Evolutionary conservation across 2,888 invertebrate genomes (phyloP), one percentile per base, ranked within the genome.

Genomic region (Macaria notata): DNA sequence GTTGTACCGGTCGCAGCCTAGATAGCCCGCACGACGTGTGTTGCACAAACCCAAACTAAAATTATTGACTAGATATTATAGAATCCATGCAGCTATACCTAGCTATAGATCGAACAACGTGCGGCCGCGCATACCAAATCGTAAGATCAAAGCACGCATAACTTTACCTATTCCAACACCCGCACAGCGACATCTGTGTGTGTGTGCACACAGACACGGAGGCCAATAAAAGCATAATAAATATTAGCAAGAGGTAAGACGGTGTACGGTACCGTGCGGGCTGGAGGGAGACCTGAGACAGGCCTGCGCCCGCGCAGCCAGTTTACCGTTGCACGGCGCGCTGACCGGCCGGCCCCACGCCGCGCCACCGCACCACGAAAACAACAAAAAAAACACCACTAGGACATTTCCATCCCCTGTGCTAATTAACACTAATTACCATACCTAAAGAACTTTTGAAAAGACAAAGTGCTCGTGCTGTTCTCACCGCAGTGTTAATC

Each of bases 261-360:
- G 77, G 83, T 71, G 86, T 91, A 91, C 91, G 91, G 91, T 91
- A 91, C 88, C 90, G 89, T 89, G 86, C 86, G 88, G 84, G 88
- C 83, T 87, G 78, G 90, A 88, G 88, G 90, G 90, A 89, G 89
- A 88, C 87, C 87, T 79, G 82, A 86, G 86, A 88, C 88, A 88
- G 88, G 88, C 87, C 86, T 87, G 89, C 81, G 87, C 83, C 75
- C 81, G 79, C 81, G 77, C 79, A 81, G 87, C 83, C 89, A 91
- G 91, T 91, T 91, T 91, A 91, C 91, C 91, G 91, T 91, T 91
- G 91, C 84, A 84, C 87, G 90, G 91, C 91, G 91, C 90, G 88
- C 86, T 79, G 89, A 87, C 89, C 89, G 90, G 90, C 88, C 88
- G 89, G 86, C 86, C 76, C 84, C 85, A 84, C 84, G 84, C 86